phyloP scores from a whole-genome alignment of 2,797 vertebrate genomes.

The Meda fulgida region DNA sequence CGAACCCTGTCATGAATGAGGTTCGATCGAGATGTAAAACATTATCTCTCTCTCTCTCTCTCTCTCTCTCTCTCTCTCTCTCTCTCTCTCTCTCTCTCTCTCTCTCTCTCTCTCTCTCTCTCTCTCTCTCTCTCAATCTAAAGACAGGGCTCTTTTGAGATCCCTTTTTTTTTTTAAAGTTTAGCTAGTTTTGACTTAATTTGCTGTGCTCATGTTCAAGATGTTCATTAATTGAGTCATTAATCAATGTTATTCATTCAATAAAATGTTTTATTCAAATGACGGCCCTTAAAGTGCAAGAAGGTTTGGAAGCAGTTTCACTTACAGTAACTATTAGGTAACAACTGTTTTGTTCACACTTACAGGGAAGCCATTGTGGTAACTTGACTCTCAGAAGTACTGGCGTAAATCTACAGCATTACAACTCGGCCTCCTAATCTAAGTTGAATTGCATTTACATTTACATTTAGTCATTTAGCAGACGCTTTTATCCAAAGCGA shows the following conservation, averaged over 20 bases:
- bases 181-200: no score
- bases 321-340: neutral
- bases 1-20: neutral
- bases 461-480: no score
- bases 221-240: neutral
- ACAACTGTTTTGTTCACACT: neutral
- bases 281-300: neutral
- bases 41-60: no score
- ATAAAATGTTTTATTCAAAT: neutral
- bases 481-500: no score
- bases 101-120: no score
- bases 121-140: no score
- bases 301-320: neutral
- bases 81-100: no score
- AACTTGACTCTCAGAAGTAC: conserved; percentile 2
- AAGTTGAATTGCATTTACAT: conserved; percentile 52
- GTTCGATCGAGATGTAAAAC: neutral
- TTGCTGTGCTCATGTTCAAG: neutral
- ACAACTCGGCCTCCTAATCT: conserved; percentile 58
- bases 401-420: conserved; percentile 65
- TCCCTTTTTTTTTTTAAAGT: no score
- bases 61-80: no score
- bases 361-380: neutral
- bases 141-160: no score
- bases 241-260: neutral